Percentiles rank a stretch among this genome's conserved stretches.
These are phyloP conservation scores for Oreortyx pictus DNA, from an alignment of 2,797 vertebrate species.

Conservation along the genomic window DNA sequence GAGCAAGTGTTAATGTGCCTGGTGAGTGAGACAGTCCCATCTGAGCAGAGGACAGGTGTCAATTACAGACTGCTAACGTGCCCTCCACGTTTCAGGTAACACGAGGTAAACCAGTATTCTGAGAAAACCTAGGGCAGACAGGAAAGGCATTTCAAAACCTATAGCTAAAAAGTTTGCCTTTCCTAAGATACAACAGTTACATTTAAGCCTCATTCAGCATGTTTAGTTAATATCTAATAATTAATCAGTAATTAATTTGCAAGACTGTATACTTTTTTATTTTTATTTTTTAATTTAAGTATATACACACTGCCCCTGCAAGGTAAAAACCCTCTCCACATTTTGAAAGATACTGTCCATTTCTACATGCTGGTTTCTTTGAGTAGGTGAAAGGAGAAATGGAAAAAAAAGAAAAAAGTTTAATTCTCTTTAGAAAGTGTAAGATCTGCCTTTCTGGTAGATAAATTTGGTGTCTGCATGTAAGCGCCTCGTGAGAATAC, in stretches of 20 bases:
- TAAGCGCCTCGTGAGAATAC: not conserved
- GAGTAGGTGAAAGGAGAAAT: not conserved
- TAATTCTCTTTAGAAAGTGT: not conserved
- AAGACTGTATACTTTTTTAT: not conserved
- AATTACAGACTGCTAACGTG: not conserved
- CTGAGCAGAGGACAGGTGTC: not conserved
- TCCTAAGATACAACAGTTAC: not conserved
- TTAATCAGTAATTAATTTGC: not conserved
- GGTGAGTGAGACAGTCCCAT: not conserved
- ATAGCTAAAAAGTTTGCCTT: not conserved
- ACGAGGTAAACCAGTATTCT: not conserved
- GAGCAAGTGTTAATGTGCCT: not conserved
- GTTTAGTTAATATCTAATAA: not conserved
- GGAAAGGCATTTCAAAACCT: not conserved
- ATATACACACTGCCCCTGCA: not conserved
- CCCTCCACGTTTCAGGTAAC: not conserved
- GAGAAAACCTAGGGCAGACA: not conserved
- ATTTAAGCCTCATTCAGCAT: not conserved
- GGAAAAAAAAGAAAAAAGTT: not conserved
- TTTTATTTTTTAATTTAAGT: not conserved
- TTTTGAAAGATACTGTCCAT: not conserved
- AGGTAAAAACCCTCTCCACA: not conserved
- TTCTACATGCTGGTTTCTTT: not conserved
- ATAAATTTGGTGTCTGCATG: conserved; percentile 16
- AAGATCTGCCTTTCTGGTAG: not conserved